A percentile compares a stretch with the other conserved stretches of the same genome.
These are phyloP conservation scores for Drosophila micromelanica DNA, from an alignment of 1,140 invertebrate species.

Conservation along the genomic window DNA sequence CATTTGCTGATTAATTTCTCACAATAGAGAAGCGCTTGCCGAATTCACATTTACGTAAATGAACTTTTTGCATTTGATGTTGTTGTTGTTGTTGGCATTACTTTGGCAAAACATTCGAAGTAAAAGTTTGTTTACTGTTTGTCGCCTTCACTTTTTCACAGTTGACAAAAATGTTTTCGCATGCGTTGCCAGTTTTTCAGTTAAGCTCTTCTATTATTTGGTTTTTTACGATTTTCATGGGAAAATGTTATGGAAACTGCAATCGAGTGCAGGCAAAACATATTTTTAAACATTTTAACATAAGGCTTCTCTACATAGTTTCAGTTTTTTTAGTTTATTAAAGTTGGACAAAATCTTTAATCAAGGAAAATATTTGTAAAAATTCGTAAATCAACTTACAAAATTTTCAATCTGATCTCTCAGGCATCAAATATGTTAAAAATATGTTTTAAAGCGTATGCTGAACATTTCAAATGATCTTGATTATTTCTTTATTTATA, in stretches of 20 bases:
- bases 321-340: too few relatives aligned
- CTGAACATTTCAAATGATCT: too few relatives aligned
- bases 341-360: too few relatives aligned
- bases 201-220: conserved; percentile 32
- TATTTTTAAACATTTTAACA: conserved; percentile 30
- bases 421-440: too few relatives aligned
- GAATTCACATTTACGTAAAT: conserved; percentile 78
- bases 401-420: too few relatives aligned
- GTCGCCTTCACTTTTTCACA: conserved; percentile 26
- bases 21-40: conserved; percentile 32
- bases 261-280: conserved; percentile 32
- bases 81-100: conserved; percentile 29
- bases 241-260: conserved; percentile 36
- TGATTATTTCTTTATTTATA: background rate
- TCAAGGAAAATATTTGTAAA: too few relatives aligned
- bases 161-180: conserved; percentile 67
- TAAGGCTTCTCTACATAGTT: background rate
- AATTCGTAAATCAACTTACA: too few relatives aligned
- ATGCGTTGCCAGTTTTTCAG: conserved; percentile 61
- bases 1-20: conserved; percentile 81
- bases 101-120: conserved; percentile 28
- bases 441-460: too few relatives aligned
- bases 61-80: conserved; percentile 60
- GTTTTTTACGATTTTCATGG: conserved; percentile 18
- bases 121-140: conserved; percentile 47